Evolutionary conservation across 2,113 vertebrate species (phyloP), one percentile per base, ranked within the genome.

Genomic region (Dolichallabes microphthalmus): DNA sequence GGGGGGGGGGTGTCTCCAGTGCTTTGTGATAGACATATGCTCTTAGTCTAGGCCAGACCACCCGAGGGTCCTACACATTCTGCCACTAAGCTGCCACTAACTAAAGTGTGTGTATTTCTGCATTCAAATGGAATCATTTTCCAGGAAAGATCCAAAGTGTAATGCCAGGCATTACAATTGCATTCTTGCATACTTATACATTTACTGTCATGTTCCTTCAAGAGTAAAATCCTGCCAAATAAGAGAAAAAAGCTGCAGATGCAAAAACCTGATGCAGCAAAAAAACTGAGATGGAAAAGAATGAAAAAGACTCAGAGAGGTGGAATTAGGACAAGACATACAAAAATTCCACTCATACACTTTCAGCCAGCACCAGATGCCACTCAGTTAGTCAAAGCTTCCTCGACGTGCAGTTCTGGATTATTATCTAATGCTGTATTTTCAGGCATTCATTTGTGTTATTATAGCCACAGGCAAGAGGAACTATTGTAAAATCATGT

Each of bases 401-500:
- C 30, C 69, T 64, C 76, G 60, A 55, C 45, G 35, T 45, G 39
- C 84, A 57, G 71, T 87, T 78, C 85, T 81, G 82, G 39, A 82
- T 82, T 76, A 84, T 76, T 87, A 86, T 27, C 79, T 58, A 71
- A 50, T 57, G 58, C 52, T 89, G 63, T 64, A 53, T 74, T 90
- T 87, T 74, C 82, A 57, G 69, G 58, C 75, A 83, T 80, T 89
- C 85, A 64, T 63, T 90, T 68, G 82, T 74, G 20, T 20, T 71
- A 82, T n/a, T 22, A 66, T 53, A 85, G 89, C 81, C 35, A 61
- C 85, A 82, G 90, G 87, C 85, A 88, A 87, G 77, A 91, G 76
- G 89, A 90, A 88, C 87, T 89, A 90, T 87, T 90, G 88, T 90
- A 80, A 89, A 91, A 87, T 85, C 75, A 89, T 85, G 45, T 77